Base-by-base conservation (phyloP, 1,140 invertebrate species). In the Akabosia matsudoensis region DNA sequence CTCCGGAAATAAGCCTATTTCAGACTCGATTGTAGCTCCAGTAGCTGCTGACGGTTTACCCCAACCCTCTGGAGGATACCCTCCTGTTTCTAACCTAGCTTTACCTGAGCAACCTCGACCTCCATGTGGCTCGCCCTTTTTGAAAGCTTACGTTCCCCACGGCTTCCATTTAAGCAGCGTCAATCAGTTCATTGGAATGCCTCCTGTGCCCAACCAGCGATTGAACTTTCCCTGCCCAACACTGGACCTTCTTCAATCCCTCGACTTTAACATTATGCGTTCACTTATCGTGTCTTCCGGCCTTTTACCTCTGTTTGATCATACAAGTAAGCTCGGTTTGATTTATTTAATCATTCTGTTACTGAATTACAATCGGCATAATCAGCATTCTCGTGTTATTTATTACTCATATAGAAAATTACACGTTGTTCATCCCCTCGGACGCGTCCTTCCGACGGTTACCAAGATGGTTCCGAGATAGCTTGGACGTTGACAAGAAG, bases 371-470 rank as follows among this genome's bases (percentile, higher is more conserved):
- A 1, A n/a, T n/a, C n/a, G n/a, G n/a, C n/a, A n/a, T n/a, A n/a
- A n/a, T 14, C 33, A 73, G 51, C 7, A 73, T 16, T 70, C 14
- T 70, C 10, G 4, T 76, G 10, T 1, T n/a, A n/a, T 51, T 31
- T 73, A 73, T 33, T 34, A 14, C 70, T 52, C 28, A 37, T 74
- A 18, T 34, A 81, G 80, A 30, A 24, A 79, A 77, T 34, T 81
- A 79, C 76, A 81, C 80, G 0, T 73, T 81, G 14, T 80, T 81
- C 45, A 77, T 73, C 13, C 80, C 80, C 1, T 76, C 74, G n/a
- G 80, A 81, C 54, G 73, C 54, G 22, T 73, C 79, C 2, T 81
- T 81, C 54, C 33, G 76, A 51, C 4, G 30, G 16, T 52, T 81
- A 13, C 80, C 80, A 3, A 28, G 31, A 2, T 79, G 77, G 75